These are phyloP conservation scores for Patella pellucida DNA, from an alignment of 2,888 invertebrate genomes.

Conservation along the genomic window DNA sequence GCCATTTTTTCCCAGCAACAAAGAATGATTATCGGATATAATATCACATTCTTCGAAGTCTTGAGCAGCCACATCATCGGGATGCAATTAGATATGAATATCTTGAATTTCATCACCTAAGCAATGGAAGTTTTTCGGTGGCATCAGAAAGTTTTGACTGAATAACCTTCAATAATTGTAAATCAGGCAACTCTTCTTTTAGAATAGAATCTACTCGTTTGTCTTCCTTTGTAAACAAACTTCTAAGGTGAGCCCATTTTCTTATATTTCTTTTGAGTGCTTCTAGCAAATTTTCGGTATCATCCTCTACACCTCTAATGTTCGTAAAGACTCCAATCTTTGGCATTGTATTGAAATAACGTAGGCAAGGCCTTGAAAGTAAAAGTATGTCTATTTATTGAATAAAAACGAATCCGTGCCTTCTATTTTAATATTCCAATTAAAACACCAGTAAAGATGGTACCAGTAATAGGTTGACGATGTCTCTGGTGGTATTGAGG, in stretches of 20 bases:
- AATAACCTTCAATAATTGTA: background rate
- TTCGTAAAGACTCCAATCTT: background rate
- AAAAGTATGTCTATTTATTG: too few relatives aligned
- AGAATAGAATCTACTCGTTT: background rate
- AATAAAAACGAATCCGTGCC: too few relatives aligned
- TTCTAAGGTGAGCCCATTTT: background rate
- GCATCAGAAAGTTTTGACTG: background rate
- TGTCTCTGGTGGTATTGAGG: too few relatives aligned
- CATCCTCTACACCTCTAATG: background rate
- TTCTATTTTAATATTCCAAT: too few relatives aligned
- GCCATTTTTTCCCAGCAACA: background rate
- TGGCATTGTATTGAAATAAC: background rate
- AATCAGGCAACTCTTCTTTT: background rate
- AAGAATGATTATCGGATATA: background rate
- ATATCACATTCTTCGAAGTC: background rate
- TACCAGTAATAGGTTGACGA: too few relatives aligned
- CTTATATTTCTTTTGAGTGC: background rate
- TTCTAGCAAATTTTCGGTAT: background rate
- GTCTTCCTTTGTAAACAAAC: slow-evolving; percentile 6
- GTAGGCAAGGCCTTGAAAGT: too few relatives aligned
- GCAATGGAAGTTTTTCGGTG: background rate
- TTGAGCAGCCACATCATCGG: background rate
- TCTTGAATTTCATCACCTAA: background rate
- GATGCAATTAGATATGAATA: background rate
- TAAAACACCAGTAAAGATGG: too few relatives aligned